Evolutionary conservation across 2,888 invertebrate species (phyloP), one percentile per base, ranked within the genome.

Genomic region (Cyclophora punctaria): DNA sequence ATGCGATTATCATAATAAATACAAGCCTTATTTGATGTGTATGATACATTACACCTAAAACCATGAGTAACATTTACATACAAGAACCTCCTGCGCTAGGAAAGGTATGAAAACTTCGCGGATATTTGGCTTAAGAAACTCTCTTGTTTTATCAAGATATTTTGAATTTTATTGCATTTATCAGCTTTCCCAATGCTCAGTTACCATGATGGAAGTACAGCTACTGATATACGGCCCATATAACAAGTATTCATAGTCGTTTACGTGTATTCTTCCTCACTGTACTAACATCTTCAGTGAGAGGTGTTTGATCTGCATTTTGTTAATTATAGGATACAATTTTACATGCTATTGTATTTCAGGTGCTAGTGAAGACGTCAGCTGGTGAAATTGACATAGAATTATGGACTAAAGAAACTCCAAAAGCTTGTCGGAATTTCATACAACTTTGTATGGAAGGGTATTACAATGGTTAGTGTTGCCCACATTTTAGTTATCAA

Each of bases 351-450:
- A 4, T 4, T 42, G 52, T 37, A 37, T 80, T 80, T 20, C 68
- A 98, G 98, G 96, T 99, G 41, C 84, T 98, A 3, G 72, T 99
- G 48, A 94, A 94, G 77, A 99, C 99, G 3, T 92, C 96, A 42
- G 96, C 95, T 0, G 99, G 99, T 3, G 98, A 99, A 68, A 96
- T 99, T 57, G 99, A 99, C 68, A 92, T 99, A 56, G 99, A 99
- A 80, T 84, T 99, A 73, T 99, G 99, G 99, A 93, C 98, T 0
- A 96, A 96, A 73, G 99, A 99, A 88, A 92, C 97, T 1, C 99
- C 99, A 0, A 95, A 96, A 80, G 97, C 99, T 3, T 95, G 95
- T 69, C 90, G 95, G 50, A 98, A 98, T 80, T 98, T 98, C 73
- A 92, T 99, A 47, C 99, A 99, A 77, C 86, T 99, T 3, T 99